A percentile compares a stretch with the other conserved stretches of the same genome.
phyloP scores from a whole-genome alignment of 2,888 invertebrate species.

The Falcaria lacertinaria region DNA sequence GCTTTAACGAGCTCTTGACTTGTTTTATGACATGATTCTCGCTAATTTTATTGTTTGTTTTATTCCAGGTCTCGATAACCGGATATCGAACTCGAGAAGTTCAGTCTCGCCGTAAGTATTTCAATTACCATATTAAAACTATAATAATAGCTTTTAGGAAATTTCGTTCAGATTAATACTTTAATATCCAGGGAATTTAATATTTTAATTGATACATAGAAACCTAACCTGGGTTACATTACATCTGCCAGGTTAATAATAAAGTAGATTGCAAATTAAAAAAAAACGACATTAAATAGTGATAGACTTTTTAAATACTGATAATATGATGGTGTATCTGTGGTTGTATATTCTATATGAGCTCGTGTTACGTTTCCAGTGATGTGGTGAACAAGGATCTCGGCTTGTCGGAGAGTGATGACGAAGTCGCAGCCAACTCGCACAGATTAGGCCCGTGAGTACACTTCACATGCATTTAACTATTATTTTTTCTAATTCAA shows the following conservation, averaged over 20 bases:
- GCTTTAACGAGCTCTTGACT: background rate
- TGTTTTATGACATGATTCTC: background rate
- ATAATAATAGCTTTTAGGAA: too few relatives aligned
- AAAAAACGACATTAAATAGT: too few relatives aligned
- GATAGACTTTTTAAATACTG: too few relatives aligned
- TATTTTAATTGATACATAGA: too few relatives aligned
- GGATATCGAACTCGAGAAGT: constrained; percentile 72
- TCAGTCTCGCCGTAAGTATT: constrained; percentile 70
- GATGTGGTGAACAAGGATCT: constrained; percentile 82
- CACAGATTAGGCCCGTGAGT: constrained; percentile 70
- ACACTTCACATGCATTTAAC: background rate
- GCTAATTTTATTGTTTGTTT: constrained; percentile 23
- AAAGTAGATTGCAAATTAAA: too few relatives aligned
- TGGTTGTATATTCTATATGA: too few relatives aligned
- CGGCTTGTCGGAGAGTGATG: constrained; percentile 89
- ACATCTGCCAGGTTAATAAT: too few relatives aligned
- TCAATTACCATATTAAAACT: background rate
- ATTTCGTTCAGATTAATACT: too few relatives aligned
- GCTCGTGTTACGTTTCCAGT: too few relatives aligned
- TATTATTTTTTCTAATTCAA: background rate
- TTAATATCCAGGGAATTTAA: too few relatives aligned
- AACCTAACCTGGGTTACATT: too few relatives aligned
- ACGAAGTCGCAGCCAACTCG: constrained; percentile 76
- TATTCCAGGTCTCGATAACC: constrained; percentile 70
- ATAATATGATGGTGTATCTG: too few relatives aligned